Evolutionary conservation across 2,888 invertebrate genomes (phyloP).

Genomic region (Loripinus fragilis): DNA sequence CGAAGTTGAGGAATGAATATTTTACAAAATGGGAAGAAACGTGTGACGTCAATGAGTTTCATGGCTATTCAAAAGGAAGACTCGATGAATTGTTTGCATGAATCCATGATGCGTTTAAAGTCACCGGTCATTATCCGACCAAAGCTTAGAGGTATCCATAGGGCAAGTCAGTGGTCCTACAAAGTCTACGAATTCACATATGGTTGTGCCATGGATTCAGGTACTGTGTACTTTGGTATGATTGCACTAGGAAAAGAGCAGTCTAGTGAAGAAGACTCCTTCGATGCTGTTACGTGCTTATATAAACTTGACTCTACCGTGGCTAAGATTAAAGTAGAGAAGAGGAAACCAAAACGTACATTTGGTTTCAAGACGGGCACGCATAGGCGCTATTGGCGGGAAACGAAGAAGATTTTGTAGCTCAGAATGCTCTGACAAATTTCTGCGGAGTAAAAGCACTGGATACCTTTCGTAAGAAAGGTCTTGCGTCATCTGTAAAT

Average conservation of each 20-base stretch:
- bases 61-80: too few relatives aligned
- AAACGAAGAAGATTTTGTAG: slow-evolving; percentile 15
- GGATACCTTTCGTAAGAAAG: slow-evolving; percentile 1
- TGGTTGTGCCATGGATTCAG: not conserved
- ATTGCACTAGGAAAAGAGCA: too few relatives aligned
- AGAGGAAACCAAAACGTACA: not conserved
- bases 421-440: slow-evolving; percentile 11
- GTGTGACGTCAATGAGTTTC: slow-evolving; percentile 13
- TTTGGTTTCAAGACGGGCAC: slow-evolving; percentile 13
- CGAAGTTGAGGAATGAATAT: slow-evolving; percentile 7
- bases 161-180: not conserved
- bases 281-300: slow-evolving; percentile 7
- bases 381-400: not conserved
- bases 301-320: slow-evolving; percentile 17
- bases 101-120: not conserved
- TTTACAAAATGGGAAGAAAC: slow-evolving; percentile 17
- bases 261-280: not conserved
- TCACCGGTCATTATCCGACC: not conserved
- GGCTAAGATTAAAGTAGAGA: not conserved
- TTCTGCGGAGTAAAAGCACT: slow-evolving; percentile 24
- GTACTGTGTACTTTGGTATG: slow-evolving; percentile 17
- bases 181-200: not conserved
- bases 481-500: slow-evolving; percentile 1
- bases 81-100: not conserved
- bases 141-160: slow-evolving; percentile 13